A percentile compares a stretch with the other conserved stretches of the same genome.
phyloP scores from a whole-genome alignment of 2,797 vertebrate genomes.

The Pelodytes ibericus region DNA sequence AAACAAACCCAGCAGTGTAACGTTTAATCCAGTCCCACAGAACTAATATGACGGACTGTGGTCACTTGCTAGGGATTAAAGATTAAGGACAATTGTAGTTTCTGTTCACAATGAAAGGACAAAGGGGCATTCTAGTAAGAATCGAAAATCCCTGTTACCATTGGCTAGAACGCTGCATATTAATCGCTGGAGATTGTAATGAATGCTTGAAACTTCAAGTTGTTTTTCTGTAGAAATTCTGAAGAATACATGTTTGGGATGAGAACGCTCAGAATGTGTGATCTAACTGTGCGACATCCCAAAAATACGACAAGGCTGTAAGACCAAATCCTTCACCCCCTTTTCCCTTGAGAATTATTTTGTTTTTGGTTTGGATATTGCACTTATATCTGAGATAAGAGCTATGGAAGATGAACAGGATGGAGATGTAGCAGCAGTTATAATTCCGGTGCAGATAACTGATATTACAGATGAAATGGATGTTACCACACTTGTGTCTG shows the following conservation, averaged over 20 bases:
- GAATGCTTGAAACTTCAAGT: slow-evolving; percentile 70
- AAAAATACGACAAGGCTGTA: slow-evolving; percentile 10
- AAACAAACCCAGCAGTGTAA: slow-evolving; percentile 69
- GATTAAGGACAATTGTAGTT: slow-evolving; percentile 75
- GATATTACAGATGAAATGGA: slow-evolving; percentile 63
- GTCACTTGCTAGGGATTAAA: slow-evolving; percentile 83
- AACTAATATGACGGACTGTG: slow-evolving; percentile 71
- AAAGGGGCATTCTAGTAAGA: slow-evolving; percentile 80
- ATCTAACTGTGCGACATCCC: slow-evolving; percentile 24
- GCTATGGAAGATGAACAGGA: slow-evolving; percentile 73
- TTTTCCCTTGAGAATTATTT: background rate
- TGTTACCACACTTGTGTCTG: slow-evolving; percentile 30
- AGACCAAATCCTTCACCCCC: too few relatives aligned
- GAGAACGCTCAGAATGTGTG: slow-evolving; percentile 49
- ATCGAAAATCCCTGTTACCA: slow-evolving; percentile 79
- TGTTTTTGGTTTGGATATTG: background rate
- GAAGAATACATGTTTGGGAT: slow-evolving; percentile 39
- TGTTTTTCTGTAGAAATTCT: slow-evolving; percentile 71
- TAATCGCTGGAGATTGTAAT: slow-evolving; percentile 71
- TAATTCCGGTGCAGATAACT: slow-evolving; percentile 57
- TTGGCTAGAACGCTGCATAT: slow-evolving; percentile 71
- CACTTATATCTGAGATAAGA: background rate
- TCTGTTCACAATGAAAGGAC: slow-evolving; percentile 77
- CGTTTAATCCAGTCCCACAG: slow-evolving; percentile 82
- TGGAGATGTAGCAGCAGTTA: slow-evolving; percentile 60